Conservation (phyloP, 2,888 invertebrate species). For the Herminia tarsipennalis region DNA sequence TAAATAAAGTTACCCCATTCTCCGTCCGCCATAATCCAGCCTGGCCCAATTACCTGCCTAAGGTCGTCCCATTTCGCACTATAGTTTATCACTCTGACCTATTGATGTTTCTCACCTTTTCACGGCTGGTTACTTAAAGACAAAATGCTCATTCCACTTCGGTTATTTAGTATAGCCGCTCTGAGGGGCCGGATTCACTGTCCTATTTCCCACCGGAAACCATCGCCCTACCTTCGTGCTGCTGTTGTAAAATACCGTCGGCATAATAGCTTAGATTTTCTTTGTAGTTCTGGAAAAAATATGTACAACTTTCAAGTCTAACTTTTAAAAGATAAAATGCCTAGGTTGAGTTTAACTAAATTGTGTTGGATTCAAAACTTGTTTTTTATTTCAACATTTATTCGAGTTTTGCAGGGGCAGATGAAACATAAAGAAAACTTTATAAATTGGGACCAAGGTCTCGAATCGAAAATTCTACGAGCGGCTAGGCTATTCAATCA, state of each 20-base stretch:
- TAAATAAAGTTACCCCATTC: background rate
- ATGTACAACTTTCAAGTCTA: too few relatives aligned
- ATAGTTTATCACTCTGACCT: background rate
- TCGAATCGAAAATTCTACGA: too few relatives aligned
- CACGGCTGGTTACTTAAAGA: background rate
- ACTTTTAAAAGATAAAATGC: too few relatives aligned
- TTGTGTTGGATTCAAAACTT: too few relatives aligned
- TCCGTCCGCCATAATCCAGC: background rate
- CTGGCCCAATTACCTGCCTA: background rate
- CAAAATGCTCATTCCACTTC: slow-evolving; percentile 10
- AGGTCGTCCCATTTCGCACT: background rate
- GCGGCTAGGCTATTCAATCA: too few relatives aligned
- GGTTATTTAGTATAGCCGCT: slow-evolving; percentile 5
- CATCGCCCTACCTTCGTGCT: slow-evolving; percentile 21
- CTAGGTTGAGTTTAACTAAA: too few relatives aligned
- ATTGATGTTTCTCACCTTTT: background rate
- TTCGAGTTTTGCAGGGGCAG: too few relatives aligned
- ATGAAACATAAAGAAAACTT: too few relatives aligned
- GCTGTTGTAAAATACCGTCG: slow-evolving; percentile 24
- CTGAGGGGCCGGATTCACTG: slow-evolving; percentile 5
- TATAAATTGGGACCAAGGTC: too few relatives aligned
- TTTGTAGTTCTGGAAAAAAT: too few relatives aligned
- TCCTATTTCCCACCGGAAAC: slow-evolving; percentile 24
- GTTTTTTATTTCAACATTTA: too few relatives aligned
- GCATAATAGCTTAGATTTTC: slow-evolving; percentile 10